Base-by-base conservation (phyloP, 2,797 vertebrate genomes). In the Rachycentron canadum region DNA sequence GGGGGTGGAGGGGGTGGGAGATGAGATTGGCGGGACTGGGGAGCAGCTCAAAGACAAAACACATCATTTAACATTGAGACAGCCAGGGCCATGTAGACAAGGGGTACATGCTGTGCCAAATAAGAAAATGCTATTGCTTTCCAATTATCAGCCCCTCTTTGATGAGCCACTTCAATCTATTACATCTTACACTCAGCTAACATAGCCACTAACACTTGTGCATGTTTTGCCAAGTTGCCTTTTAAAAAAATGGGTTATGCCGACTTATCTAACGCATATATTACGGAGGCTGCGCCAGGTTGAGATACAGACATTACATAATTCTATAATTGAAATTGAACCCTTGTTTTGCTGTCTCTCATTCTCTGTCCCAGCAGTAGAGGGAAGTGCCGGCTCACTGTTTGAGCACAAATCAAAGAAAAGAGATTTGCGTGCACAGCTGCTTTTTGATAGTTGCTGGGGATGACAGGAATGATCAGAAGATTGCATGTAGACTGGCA, bases 1-100 rank as follows among this genome's bases (percentile, higher is more conserved):
- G 59, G 36, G 45, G 49, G 34, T 19, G 41, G 69, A 1, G 47
- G 50, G 56, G 57, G 41, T 66, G 47, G 56, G 76, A 11, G 62
- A 49, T 64, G 71, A 81, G 86, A 79, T 73, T 84, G 87, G 88
- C 74, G 75, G 89, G 88, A 90, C 84, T 55, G 72, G 63, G 75
- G 64, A 82, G 57, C 72, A 74, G 81, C 86, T 89, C 60, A 56
- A 91, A 91, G 91, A 92, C 89, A 89, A 89, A 93, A 94, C 88
- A 92, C 73, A 89, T 88, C 16, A 87, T 88, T 90, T 85, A 88
- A 83, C 84, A 87, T 45, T 32, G 78, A 90, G 87, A 82, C 85
- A 82, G 73, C 79, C 70, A 45, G 69, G 56, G 75, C 65, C 36
- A 68, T 77, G 52, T 73, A 86, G 85, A 85, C 74, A 69, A 69